These are phyloP conservation scores for Tragelaphus buxtoni DNA, from an alignment of 2,113 vertebrate genomes.

Conservation along the genomic window DNA sequence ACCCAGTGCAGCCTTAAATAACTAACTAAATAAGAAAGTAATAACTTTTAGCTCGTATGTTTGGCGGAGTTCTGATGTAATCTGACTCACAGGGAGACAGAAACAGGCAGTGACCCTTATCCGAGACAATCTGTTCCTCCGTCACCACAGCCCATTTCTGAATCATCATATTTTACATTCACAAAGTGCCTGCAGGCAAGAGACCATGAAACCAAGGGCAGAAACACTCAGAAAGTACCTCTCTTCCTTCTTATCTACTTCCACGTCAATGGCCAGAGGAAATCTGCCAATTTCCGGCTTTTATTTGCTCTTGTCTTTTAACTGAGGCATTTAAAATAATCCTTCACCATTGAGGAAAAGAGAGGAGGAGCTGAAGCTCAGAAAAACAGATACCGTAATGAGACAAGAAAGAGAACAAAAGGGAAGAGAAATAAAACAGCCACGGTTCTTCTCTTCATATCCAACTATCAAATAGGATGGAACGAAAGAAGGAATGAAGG, in stretches of 20 bases:
- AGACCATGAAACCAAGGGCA: background rate
- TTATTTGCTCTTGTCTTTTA: background rate
- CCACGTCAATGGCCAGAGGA: background rate
- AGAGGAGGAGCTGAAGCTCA: background rate
- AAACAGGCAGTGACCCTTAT: background rate
- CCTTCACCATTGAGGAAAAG: background rate
- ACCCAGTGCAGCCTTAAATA: background rate
- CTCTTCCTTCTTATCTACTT: background rate
- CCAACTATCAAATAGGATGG: background rate
- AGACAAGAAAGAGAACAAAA: background rate
- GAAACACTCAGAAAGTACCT: background rate
- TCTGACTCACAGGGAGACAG: background rate
- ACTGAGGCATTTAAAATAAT: background rate
- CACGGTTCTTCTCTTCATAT: background rate
- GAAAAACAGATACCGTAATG: background rate
- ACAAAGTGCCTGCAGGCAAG: background rate
- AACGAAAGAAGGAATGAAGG: background rate
- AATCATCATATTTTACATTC: background rate
- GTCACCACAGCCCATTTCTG: background rate
- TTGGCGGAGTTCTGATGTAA: background rate
- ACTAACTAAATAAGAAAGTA: background rate
- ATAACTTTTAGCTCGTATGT: background rate
- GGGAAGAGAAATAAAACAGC: background rate
- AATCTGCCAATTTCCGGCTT: background rate
- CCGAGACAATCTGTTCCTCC: background rate